Percentiles rank a stretch among this genome's conserved stretches.
Evolutionary conservation across 2,888 invertebrate species (phyloP).

Genomic region (Punctoribates punctum): DNA sequence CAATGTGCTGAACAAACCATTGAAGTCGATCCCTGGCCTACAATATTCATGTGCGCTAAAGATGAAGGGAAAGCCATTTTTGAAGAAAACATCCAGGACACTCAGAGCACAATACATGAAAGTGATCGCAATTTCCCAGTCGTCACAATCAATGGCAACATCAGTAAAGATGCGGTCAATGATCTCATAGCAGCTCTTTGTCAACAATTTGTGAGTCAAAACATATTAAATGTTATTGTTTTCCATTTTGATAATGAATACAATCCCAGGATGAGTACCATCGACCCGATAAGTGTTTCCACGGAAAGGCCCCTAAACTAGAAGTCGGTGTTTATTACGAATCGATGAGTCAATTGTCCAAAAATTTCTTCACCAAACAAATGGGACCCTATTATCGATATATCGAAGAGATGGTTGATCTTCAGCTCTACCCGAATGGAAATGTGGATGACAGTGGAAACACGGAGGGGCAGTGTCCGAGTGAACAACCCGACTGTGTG

Average conservation of each 20-base stretch:
- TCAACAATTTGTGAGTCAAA: conserved; percentile 20
- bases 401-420: conserved; percentile 40
- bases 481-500: conserved; percentile 4
- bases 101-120: neutral
- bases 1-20: conserved; percentile 27
- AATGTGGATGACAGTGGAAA: conserved; percentile 34
- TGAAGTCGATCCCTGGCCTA: conserved; percentile 34
- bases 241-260: neutral
- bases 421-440: conserved; percentile 36
- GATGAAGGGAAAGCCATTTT: conserved; percentile 1
- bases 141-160: conserved; percentile 19
- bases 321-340: conserved; percentile 37
- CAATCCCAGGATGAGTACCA: conserved; percentile 37
- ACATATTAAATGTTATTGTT: neutral
- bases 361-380: conserved; percentile 37
- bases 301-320: conserved; percentile 19
- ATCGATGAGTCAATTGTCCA: conserved; percentile 36
- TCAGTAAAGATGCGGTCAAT: neutral
- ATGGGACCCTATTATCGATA: conserved; percentile 7
- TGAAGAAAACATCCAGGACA: neutral
- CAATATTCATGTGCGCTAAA: conserved; percentile 1
- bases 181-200: conserved; percentile 8
- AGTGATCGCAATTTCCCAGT: conserved; percentile 6
- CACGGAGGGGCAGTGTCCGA: conserved; percentile 21
- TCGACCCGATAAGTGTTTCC: conserved; percentile 30